Percentiles rank a stretch among this genome's conserved stretches.
These are phyloP conservation scores for Myiothlypis coronata DNA, from an alignment of 2,797 vertebrate genomes.

Conservation along the genomic window DNA sequence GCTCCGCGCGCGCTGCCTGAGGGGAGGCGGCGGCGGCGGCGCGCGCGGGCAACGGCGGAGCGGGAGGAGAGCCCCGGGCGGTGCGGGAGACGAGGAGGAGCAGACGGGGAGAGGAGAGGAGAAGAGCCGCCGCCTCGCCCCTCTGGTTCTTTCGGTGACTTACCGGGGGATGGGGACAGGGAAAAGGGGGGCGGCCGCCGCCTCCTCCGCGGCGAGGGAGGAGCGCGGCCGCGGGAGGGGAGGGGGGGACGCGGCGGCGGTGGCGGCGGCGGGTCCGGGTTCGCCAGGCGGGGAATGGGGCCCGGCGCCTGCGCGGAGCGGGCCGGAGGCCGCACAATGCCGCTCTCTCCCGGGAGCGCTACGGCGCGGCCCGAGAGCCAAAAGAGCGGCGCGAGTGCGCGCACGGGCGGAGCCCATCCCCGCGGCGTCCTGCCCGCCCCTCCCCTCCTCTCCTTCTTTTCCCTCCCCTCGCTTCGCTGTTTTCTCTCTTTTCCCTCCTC, in stretches of 20 bases:
- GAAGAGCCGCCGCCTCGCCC: not conserved
- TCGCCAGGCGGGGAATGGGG: constrained; percentile 5
- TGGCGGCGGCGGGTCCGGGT: not conserved
- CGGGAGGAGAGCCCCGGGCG: not conserved
- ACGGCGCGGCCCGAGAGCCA: constrained; percentile 19
- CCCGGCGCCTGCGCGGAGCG: constrained; percentile 21
- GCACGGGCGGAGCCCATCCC: not conserved
- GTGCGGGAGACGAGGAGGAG: not conserved
- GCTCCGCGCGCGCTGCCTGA: not conserved
- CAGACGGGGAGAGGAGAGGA: no score
- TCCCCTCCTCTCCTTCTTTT: not conserved
- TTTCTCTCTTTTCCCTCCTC: not conserved
- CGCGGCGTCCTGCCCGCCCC: not conserved
- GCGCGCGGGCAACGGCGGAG: not conserved
- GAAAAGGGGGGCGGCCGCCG: not conserved
- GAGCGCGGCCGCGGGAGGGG: not conserved
- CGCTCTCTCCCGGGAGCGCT: constrained; percentile 45
- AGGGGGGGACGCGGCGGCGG: not conserved
- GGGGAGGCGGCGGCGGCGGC: not conserved
- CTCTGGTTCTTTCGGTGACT: not conserved
- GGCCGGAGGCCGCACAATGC: constrained; percentile 47
- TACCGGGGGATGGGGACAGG: not conserved
- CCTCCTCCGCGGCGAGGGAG: not conserved
- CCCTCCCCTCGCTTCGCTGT: not conserved
- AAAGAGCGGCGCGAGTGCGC: not conserved